These are phyloP conservation scores for Andrena marginata DNA, from an alignment of 2,888 invertebrate species.

Conservation along the genomic window DNA sequence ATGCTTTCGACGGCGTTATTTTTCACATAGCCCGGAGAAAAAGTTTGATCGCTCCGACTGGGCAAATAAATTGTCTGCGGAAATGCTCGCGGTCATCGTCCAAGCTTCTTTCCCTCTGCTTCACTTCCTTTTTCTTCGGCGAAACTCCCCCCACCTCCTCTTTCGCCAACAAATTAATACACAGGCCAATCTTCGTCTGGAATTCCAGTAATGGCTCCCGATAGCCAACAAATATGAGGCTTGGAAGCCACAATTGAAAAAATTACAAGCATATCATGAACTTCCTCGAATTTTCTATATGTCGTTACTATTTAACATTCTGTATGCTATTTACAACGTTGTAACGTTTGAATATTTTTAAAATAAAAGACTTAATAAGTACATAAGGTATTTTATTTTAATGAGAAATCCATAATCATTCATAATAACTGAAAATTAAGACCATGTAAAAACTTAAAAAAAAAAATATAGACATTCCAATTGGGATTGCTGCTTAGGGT, in stretches of 20 bases:
- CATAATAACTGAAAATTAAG: too few species aligned
- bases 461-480: too few species aligned
- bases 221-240: neutral
- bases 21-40: conserved; percentile 72
- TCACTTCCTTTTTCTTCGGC: conserved; percentile 39
- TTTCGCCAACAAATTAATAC: conserved; percentile 60
- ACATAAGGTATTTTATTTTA: too few species aligned
- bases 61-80: conserved; percentile 76
- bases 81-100: conserved; percentile 67
- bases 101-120: conserved; percentile 58
- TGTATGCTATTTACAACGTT: too few species aligned
- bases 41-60: conserved; percentile 76
- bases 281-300: neutral
- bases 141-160: conserved; percentile 10
- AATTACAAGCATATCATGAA: neutral
- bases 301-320: too few species aligned
- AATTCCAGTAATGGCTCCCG: neutral
- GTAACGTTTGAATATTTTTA: too few species aligned
- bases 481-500: too few species aligned
- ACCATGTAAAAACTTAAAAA: too few species aligned
- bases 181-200: conserved; percentile 24
- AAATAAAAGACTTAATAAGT: too few species aligned
- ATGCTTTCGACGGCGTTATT: conserved; percentile 74
- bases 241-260: neutral
- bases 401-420: too few species aligned